Evolutionary conservation across 2,888 invertebrate species (phyloP).

Genomic region (Neoascia interrupta): DNA sequence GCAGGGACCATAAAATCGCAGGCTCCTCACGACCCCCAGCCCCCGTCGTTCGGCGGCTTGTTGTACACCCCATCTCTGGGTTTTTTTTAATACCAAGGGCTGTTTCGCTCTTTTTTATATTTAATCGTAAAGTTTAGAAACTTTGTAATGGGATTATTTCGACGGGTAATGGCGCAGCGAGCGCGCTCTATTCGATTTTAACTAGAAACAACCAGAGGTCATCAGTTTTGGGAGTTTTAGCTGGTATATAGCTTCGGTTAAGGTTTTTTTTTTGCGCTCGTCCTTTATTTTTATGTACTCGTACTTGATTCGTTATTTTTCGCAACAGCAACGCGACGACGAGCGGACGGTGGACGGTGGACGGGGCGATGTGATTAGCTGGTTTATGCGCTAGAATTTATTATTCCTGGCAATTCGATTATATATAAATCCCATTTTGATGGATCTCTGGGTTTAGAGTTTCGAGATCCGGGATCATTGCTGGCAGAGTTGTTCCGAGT

Average conservation of each 20-base stretch:
- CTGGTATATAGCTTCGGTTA: no score
- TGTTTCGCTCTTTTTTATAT: slow-evolving; percentile 75
- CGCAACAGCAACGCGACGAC: background rate
- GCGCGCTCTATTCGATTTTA: slow-evolving; percentile 63
- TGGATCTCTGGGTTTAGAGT: slow-evolving; percentile 60
- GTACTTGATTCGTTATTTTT: slow-evolving; percentile 58
- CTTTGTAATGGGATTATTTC: slow-evolving; percentile 74
- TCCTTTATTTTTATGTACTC: slow-evolving; percentile 61
- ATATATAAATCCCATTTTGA: slow-evolving; percentile 69
- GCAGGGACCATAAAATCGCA: slow-evolving; percentile 68
- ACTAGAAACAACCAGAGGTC: slow-evolving; percentile 69
- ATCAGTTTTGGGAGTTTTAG: slow-evolving; percentile 64
- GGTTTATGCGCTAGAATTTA: slow-evolving; percentile 68
- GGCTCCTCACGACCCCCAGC: slow-evolving; percentile 49
- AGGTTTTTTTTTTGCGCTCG: slow-evolving; percentile 7
- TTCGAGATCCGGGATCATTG: slow-evolving; percentile 17
- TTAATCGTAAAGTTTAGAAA: slow-evolving; percentile 79
- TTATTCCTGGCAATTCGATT: slow-evolving; percentile 67
- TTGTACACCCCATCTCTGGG: slow-evolving; percentile 28
- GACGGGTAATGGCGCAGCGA: slow-evolving; percentile 61
- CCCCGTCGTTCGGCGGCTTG: slow-evolving; percentile 10
- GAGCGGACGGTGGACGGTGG: slow-evolving; percentile 4
- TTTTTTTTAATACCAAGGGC: slow-evolving; percentile 79
- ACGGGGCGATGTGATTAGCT: slow-evolving; percentile 64
- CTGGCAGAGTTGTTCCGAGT: slow-evolving; percentile 46